Evolutionary conservation across 2,113 vertebrate genomes (phyloP).

Genomic region (Elephas maximus): DNA sequence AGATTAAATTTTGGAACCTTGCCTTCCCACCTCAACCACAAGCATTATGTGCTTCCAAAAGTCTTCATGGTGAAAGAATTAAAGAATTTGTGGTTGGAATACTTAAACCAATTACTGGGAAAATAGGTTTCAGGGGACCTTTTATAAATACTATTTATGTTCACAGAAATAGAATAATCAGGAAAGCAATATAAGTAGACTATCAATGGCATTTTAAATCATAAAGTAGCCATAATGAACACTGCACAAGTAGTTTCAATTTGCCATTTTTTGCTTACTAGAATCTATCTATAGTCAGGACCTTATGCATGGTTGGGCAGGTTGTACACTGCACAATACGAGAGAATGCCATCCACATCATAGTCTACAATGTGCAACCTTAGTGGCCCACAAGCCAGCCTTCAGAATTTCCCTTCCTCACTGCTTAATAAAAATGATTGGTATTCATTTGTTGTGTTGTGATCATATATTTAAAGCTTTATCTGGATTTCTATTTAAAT

Average conservation of each 20-base stretch:
- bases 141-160: background rate
- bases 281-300: background rate
- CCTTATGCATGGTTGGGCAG: background rate
- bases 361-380: background rate
- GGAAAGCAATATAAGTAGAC: background rate
- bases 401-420: background rate
- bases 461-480: background rate
- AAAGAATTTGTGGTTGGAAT: slow-evolving; percentile 24
- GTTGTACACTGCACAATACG: too few species aligned
- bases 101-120: background rate
- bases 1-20: slow-evolving; percentile 43
- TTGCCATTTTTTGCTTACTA: background rate
- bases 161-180: background rate
- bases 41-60: background rate
- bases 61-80: background rate
- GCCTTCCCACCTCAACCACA: background rate
- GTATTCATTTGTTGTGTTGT: background rate
- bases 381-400: background rate
- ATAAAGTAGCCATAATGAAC: background rate
- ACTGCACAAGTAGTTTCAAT: background rate
- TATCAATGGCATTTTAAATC: background rate
- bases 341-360: background rate
- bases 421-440: background rate
- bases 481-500: background rate
- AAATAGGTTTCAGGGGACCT: background rate